Conservation (phyloP, 64 coral and sea anemone genomes). For the Montipora efflorescens region DNA sequence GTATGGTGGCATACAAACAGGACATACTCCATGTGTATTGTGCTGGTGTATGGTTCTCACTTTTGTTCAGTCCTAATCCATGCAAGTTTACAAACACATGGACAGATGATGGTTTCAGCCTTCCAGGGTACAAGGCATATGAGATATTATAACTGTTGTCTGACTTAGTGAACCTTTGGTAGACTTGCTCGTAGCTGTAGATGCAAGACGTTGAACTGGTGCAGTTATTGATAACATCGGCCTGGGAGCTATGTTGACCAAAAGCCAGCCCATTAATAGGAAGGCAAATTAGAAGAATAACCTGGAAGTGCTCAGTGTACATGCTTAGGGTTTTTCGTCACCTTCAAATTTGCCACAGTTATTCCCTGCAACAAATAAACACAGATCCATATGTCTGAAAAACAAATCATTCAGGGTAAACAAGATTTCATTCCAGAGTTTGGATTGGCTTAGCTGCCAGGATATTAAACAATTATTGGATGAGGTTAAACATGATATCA, state of each 20-base stretch:
- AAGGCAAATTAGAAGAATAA: neutral
- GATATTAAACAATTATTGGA: too few relatives aligned
- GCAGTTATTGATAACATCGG: neutral
- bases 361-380: neutral
- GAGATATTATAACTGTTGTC: conserved; percentile 31
- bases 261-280: neutral
- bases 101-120: neutral
- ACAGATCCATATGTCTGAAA: too few relatives aligned
- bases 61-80: neutral
- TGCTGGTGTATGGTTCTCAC: neutral
- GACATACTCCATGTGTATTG: conserved; percentile 29
- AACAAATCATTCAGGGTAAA: too few relatives aligned
- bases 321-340: neutral
- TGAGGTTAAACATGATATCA: too few relatives aligned
- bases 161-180: conserved; percentile 30
- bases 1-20: conserved; percentile 14
- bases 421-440: too few relatives aligned
- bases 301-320: neutral
- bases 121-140: conserved; percentile 15
- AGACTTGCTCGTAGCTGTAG: conserved; percentile 18
- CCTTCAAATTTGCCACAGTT: neutral
- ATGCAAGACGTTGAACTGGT: neutral
- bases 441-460: neutral
- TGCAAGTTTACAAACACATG: conserved; percentile 4
- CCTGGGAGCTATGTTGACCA: neutral